phyloP scores from a whole-genome alignment of 2,113 vertebrate species.

The Oncorhynchus kisutch region DNA sequence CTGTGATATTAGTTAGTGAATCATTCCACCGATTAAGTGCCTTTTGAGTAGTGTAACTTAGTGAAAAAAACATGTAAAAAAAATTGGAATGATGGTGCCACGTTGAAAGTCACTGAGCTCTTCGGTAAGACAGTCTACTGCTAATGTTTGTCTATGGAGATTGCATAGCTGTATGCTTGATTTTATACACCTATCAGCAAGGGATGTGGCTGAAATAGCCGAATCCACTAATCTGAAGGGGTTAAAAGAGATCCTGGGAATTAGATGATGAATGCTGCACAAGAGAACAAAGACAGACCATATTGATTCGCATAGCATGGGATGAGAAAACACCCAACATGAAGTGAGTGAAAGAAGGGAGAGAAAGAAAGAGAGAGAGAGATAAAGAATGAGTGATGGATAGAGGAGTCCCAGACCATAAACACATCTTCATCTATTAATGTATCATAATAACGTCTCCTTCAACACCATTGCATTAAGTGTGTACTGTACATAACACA shows the following conservation, averaged over 20 bases:
- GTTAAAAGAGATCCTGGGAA: conserved; percentile 40
- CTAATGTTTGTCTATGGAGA: too few species aligned
- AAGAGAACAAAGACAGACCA: conserved; percentile 19
- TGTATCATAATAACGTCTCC: not conserved
- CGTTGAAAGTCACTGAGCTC: too few species aligned
- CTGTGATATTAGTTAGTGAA: too few species aligned
- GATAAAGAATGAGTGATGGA: not conserved
- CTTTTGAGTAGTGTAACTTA: too few species aligned
- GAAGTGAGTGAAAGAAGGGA: not conserved
- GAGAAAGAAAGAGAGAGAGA: not conserved
- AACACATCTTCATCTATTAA: conserved; percentile 13
- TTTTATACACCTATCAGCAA: too few species aligned
- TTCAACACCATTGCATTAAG: conserved; percentile 1
- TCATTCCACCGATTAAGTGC: too few species aligned
- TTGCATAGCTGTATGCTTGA: too few species aligned
- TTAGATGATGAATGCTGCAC: conserved; percentile 51
- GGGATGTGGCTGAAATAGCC: too few species aligned
- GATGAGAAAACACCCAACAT: conserved; percentile 5
- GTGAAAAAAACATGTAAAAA: too few species aligned
- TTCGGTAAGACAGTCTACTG: too few species aligned
- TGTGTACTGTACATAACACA: not conserved
- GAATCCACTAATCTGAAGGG: too few species aligned
- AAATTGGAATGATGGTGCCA: too few species aligned
- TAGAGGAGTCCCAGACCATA: not conserved
- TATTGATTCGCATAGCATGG: conserved; percentile 27